phyloP scores from a whole-genome alignment of 2,888 invertebrate species.

The Leucozona laternaria region DNA sequence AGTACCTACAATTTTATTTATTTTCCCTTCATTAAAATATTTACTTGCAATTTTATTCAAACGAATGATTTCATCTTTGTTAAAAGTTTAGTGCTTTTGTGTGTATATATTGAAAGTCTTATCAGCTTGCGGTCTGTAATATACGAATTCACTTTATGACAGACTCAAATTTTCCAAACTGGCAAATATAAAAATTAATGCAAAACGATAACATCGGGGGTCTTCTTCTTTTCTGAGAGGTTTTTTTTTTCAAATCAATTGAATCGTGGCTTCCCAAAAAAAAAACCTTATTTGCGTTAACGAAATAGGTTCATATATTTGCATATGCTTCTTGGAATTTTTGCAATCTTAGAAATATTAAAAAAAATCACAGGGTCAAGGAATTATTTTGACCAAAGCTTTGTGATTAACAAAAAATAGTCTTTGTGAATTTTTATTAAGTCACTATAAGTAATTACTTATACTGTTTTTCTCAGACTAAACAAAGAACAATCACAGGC shows the following conservation, averaged over 20 bases:
- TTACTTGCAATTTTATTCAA: not conserved
- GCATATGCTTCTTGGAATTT: too few species aligned
- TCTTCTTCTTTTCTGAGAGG: not conserved
- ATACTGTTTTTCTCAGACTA: not conserved
- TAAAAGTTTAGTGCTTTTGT: not conserved
- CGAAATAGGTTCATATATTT: too few species aligned
- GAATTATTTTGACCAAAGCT: not conserved
- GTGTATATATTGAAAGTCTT: constrained; percentile 2
- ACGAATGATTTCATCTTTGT: not conserved
- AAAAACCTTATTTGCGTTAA: too few species aligned
- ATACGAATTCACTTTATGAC: not conserved
- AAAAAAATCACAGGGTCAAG: not conserved
- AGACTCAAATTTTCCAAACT: not conserved
- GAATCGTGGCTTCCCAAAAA: not conserved
- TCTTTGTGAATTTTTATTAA: not conserved
- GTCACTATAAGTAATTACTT: not conserved
- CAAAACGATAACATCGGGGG: not conserved
- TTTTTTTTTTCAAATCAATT: not conserved
- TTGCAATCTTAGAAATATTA: not conserved
- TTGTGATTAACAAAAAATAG: not conserved
- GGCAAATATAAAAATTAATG: not conserved
- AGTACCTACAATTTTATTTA: not conserved
- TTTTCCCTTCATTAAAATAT: not conserved
- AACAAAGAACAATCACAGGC: not conserved
- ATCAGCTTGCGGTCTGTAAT: not conserved